phyloP scores from a whole-genome alignment of 2,113 vertebrate species.

The Colius striatus region DNA sequence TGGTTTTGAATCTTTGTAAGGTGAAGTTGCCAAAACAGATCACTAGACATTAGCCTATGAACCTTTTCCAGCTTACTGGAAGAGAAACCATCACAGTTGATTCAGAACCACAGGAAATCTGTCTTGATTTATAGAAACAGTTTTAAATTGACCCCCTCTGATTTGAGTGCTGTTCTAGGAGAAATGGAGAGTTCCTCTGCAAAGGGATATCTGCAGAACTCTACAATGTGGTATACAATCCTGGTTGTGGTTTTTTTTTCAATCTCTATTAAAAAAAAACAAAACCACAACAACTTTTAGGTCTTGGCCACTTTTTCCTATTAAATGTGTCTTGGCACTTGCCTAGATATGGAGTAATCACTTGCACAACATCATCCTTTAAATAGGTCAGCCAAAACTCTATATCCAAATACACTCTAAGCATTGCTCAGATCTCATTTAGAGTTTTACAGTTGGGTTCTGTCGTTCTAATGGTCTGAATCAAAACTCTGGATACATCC shows the following conservation, averaged over 20 bases:
- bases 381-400: slow-evolving; percentile 64
- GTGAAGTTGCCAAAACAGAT: background rate
- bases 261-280: background rate
- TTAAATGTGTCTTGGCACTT: slow-evolving; percentile 54
- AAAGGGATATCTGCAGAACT: background rate
- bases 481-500: slow-evolving; percentile 58
- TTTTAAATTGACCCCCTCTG: background rate
- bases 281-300: background rate
- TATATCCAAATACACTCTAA: slow-evolving; percentile 33
- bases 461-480: slow-evolving; percentile 59
- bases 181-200: background rate
- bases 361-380: slow-evolving; percentile 48
- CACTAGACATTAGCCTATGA: background rate
- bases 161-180: background rate
- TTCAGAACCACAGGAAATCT: background rate
- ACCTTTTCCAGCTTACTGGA: background rate
- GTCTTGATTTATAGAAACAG: background rate
- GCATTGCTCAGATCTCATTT: slow-evolving; percentile 30
- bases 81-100: background rate
- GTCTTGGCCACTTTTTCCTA: slow-evolving; percentile 30
- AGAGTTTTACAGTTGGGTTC: slow-evolving; percentile 49
- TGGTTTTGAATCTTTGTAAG: background rate
- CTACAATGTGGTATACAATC: background rate
- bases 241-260: background rate
- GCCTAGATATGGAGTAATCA: slow-evolving; percentile 36